phyloP scores from a whole-genome alignment of 2,797 vertebrate species.

The Coranthus polyacanthus region DNA sequence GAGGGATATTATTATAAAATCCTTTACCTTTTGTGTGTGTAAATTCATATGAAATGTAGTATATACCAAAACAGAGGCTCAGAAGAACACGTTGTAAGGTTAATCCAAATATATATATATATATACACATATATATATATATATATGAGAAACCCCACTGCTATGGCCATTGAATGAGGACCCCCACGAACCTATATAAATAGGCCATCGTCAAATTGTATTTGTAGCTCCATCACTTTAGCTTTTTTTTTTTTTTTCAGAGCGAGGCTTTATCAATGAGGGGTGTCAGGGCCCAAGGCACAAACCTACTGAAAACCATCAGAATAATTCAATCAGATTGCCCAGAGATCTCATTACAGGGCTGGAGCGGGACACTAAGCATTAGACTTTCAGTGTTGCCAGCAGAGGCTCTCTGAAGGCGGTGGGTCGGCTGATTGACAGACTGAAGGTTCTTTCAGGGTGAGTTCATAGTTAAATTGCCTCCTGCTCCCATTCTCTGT shows the following conservation, averaged over 20 bases:
- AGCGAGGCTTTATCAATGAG: constrained; percentile 59
- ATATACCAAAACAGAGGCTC: neutral
- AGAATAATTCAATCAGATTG: constrained; percentile 85
- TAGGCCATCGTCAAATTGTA: constrained; percentile 40
- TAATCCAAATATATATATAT: constrained; percentile 1
- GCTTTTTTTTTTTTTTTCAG: constrained; percentile 69
- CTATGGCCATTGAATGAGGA: constrained; percentile 13
- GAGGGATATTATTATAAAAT: constrained; percentile 13
- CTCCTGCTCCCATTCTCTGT: constrained; percentile 56
- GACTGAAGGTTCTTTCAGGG: constrained; percentile 71
- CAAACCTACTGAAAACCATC: constrained; percentile 76
- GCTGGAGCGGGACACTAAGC: constrained; percentile 66
- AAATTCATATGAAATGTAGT: neutral
- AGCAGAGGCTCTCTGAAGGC: constrained; percentile 66
- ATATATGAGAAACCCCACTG: constrained; percentile 8
- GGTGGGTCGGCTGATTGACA: constrained; percentile 75
- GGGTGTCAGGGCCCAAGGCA: constrained; percentile 59
- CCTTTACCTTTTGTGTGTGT: neutral
- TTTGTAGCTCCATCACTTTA: constrained; percentile 56
- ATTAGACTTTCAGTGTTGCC: constrained; percentile 71
- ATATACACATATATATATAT: neutral
- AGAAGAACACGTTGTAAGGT: constrained; percentile 8
- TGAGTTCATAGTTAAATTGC: constrained; percentile 71
- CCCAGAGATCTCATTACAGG: constrained; percentile 84
- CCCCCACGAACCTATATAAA: constrained; percentile 35